Evolutionary conservation across 92 coral and sea anemone genomes (phyloP).

Genomic region (Actinostola sp.): DNA sequence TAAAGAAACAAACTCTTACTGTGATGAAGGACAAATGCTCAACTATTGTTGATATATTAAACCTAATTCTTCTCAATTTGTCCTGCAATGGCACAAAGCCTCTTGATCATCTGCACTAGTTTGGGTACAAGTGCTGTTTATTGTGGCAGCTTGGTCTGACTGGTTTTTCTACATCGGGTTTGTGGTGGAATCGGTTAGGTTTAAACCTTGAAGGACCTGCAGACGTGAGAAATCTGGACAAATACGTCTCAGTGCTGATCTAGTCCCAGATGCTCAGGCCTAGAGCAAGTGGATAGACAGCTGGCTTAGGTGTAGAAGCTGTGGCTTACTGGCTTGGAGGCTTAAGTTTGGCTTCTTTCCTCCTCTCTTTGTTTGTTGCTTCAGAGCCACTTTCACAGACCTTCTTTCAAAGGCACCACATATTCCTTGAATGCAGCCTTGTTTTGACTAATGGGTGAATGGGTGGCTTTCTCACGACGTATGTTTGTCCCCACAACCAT

Average conservation of each 20-base stretch:
- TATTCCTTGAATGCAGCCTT: slow-evolving; percentile 21
- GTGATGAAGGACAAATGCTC: background rate
- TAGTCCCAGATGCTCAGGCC: slow-evolving; percentile 19
- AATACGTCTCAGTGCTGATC: slow-evolving; percentile 13
- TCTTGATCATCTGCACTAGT: slow-evolving; percentile 22
- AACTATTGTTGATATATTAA: background rate
- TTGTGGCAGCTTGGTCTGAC: slow-evolving; percentile 13
- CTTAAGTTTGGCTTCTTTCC: background rate
- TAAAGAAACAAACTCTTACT: background rate
- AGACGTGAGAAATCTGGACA: slow-evolving; percentile 6
- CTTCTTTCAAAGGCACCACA: slow-evolving; percentile 28
- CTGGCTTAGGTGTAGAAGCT: background rate
- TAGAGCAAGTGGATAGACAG: slow-evolving; percentile 26
- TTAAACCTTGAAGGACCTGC: slow-evolving; percentile 10
- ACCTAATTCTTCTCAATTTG: slow-evolving; percentile 25
- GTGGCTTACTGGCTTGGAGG: background rate
- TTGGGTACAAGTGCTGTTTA: slow-evolving; percentile 2
- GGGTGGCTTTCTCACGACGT: background rate
- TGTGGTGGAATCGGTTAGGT: slow-evolving; percentile 12
- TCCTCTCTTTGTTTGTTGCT: background rate
- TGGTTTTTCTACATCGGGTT: slow-evolving; percentile 1
- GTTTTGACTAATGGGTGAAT: background rate
- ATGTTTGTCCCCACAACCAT: slow-evolving; percentile 7
- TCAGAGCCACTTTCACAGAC: slow-evolving; percentile 25
- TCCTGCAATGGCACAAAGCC: slow-evolving; percentile 29